Conservation (phyloP, 1,140 invertebrate species). For the Zaprionus ornatus region DNA sequence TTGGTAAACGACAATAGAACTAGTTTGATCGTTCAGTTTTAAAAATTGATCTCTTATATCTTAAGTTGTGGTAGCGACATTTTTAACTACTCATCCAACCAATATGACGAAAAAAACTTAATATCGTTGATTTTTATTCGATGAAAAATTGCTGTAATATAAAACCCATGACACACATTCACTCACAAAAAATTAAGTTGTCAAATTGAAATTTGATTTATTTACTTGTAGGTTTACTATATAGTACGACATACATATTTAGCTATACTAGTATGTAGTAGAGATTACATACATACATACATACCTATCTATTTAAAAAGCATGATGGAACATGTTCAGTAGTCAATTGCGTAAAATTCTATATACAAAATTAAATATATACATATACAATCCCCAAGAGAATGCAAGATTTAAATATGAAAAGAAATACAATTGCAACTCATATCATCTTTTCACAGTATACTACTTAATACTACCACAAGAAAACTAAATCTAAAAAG, state of each 20-base stretch:
- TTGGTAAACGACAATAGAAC: slow-evolving; percentile 40
- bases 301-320: slow-evolving; percentile 52
- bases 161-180: slow-evolving; percentile 25
- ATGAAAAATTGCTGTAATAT: slow-evolving; percentile 57
- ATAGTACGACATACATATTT: slow-evolving; percentile 43
- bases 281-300: slow-evolving; percentile 40
- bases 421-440: slow-evolving; percentile 38
- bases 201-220: slow-evolving; percentile 48
- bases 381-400: slow-evolving; percentile 52
- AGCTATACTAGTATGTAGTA: slow-evolving; percentile 44
- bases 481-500: slow-evolving; percentile 20
- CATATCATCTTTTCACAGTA: slow-evolving; percentile 66
- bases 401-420: slow-evolving; percentile 42
- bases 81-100: slow-evolving; percentile 41
- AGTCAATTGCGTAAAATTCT: slow-evolving; percentile 71
- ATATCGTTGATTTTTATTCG: slow-evolving; percentile 34
- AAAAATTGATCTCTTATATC: slow-evolving; percentile 36
- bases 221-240: slow-evolving; percentile 55
- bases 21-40: slow-evolving; percentile 52
- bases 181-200: slow-evolving; percentile 35
- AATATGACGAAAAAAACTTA: slow-evolving; percentile 16
- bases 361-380: slow-evolving; percentile 31
- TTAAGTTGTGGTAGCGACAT: slow-evolving; percentile 54
- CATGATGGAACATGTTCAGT: slow-evolving; percentile 76
- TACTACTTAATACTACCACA: slow-evolving; percentile 26